A percentile compares a stretch with the other conserved stretches of the same genome.
phyloP scores from a whole-genome alignment of 2,797 vertebrate species.

The Thripadectes ignobilis region DNA sequence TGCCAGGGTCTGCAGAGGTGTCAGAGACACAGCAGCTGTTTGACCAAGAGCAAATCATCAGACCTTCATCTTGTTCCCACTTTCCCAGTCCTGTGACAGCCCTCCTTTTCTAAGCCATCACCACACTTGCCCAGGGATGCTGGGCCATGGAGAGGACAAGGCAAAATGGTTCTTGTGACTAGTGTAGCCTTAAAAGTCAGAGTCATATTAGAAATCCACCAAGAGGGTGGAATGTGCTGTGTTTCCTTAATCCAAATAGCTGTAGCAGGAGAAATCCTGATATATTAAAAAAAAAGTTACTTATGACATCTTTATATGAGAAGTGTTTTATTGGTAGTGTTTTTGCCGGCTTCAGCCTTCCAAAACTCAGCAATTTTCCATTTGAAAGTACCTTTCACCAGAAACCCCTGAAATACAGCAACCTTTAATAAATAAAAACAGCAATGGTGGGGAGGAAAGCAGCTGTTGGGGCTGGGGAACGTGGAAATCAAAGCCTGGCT shows the following conservation, averaged over 20 bases:
- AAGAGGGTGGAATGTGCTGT: not conserved
- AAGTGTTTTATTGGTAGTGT: not conserved
- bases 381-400: not conserved
- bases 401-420: not conserved
- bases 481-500: not conserved
- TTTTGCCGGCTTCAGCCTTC: not conserved
- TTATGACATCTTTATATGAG: not conserved
- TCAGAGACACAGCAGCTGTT: not conserved
- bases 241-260: not conserved
- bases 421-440: not conserved
- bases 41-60: not conserved
- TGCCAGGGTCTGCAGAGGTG: not conserved
- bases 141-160: fast-evolving
- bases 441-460: no score
- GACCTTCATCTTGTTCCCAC: not conserved
- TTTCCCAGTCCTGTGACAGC: not conserved
- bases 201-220: not conserved
- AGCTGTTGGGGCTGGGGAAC: not conserved
- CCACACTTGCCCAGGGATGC: not conserved
- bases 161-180: not conserved
- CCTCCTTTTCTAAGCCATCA: not conserved
- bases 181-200: not conserved
- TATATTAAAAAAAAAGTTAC: not conserved
- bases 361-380: not conserved
- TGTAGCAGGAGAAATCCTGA: not conserved